These are phyloP conservation scores for Megaceryle torquata DNA, from an alignment of 2,113 vertebrate genomes.

Conservation along the genomic window DNA sequence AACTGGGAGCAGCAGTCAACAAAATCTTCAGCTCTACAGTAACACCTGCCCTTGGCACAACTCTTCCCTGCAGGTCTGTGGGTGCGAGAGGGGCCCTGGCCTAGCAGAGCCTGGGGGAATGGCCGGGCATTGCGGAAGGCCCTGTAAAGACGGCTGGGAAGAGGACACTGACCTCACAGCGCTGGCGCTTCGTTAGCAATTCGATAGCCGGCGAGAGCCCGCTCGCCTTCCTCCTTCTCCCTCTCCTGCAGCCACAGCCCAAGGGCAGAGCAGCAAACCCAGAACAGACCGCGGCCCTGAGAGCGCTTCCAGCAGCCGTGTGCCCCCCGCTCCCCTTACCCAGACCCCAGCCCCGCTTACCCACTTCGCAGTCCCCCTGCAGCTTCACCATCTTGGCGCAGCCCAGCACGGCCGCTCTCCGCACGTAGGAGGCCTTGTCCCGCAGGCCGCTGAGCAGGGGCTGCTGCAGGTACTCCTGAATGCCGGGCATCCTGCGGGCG, in stretches of 20 bases:
- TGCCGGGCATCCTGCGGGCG: constrained; percentile 80
- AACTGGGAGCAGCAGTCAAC: not conserved
- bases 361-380: constrained; percentile 84
- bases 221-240: rapidly evolving
- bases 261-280: not conserved
- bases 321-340: not conserved
- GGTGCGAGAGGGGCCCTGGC: rapidly evolving
- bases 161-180: not conserved
- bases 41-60: not conserved
- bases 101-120: rapidly evolving
- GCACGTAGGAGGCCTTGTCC: constrained; percentile 92
- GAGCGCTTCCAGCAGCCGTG: rapidly evolving
- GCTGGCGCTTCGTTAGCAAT: rapidly evolving
- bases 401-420: constrained; percentile 91
- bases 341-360: constrained; percentile 61
- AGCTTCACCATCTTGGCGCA: constrained; percentile 91
- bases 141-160: not conserved
- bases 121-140: rapidly evolving
- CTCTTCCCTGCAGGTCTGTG: not conserved
- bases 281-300: rapidly evolving
- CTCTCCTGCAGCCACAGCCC: not conserved
- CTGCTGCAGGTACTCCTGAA: constrained; percentile 91
- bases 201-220: rapidly evolving
- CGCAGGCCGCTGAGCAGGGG: constrained; percentile 85
- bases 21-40: not conserved